Percentiles rank a stretch among this genome's conserved stretches.
Evolutionary conservation across 2,797 vertebrate species (phyloP).

Genomic region (Epinephelus malabaricus): DNA sequence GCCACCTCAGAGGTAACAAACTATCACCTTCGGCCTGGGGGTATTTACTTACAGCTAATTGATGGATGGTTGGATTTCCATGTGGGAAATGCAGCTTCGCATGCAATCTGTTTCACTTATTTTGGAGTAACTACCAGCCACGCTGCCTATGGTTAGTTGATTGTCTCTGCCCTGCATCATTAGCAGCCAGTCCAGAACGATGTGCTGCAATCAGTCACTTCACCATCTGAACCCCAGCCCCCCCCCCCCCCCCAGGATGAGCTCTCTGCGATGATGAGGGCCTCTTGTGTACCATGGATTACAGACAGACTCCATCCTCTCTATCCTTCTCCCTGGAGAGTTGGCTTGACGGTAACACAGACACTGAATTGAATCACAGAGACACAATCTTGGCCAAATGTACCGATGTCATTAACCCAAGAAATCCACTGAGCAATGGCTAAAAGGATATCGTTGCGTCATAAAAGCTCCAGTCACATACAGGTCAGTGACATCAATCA

Average conservation of each 20-base stretch:
- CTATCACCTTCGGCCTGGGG: conserved; percentile 22
- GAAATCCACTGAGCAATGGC: conserved; percentile 40
- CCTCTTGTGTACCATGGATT: conserved; percentile 47
- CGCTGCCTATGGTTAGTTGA: conserved; percentile 65
- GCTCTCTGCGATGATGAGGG: conserved; percentile 55
- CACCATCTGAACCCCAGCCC: conserved; percentile 55
- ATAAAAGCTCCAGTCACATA: conserved; percentile 40
- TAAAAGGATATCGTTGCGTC: conserved; percentile 43
- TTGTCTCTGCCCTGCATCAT: conserved; percentile 72
- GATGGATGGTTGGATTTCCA: conserved; percentile 69
- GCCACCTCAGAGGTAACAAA: conserved; percentile 33
- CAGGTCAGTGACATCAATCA: conserved; percentile 44
- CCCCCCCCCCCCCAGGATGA: conserved; percentile 43
- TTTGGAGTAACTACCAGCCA: conserved; percentile 58
- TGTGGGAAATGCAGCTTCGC: conserved; percentile 58
- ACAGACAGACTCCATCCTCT: conserved; percentile 59
- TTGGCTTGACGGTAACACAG: conserved; percentile 66
- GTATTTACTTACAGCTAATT: conserved; percentile 68
- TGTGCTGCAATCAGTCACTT: conserved; percentile 68
- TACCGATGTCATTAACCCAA: conserved; percentile 63
- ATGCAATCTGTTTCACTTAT: conserved; percentile 76
- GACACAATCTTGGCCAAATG: conserved; percentile 64
- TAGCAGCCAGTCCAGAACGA: conserved; percentile 71
- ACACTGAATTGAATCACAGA: conserved; percentile 77
- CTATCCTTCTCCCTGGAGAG: conserved; percentile 60